A percentile compares a stretch with the other conserved stretches of the same genome.
phyloP scores from a whole-genome alignment of 2,888 invertebrate genomes.

The Phyllotreta cruciferae region DNA sequence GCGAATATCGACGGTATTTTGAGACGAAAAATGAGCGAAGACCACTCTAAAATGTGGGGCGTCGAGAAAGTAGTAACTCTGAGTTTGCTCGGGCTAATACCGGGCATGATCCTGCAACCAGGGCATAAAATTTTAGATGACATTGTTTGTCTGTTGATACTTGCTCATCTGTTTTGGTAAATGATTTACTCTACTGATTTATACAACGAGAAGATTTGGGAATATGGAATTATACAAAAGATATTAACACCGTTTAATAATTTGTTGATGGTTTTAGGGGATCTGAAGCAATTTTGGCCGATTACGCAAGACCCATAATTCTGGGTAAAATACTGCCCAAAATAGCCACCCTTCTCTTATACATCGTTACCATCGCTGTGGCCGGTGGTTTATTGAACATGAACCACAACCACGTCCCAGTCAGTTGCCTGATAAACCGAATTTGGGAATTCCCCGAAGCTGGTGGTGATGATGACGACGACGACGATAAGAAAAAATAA shows the following conservation, averaged over 20 bases:
- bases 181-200: no score
- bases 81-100: conserved; percentile 15
- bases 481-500: no score
- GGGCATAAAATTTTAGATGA: neutral
- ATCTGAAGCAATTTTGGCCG: conserved; percentile 80
- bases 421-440: conserved; percentile 73
- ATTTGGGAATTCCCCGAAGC: conserved; percentile 66
- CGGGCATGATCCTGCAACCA: conserved; percentile 2
- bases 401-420: conserved; percentile 81
- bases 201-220: no score
- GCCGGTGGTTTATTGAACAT: conserved; percentile 83
- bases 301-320: conserved; percentile 80
- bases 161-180: conserved; percentile 23
- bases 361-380: conserved; percentile 72
- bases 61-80: conserved; percentile 15
- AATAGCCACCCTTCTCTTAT: conserved; percentile 70
- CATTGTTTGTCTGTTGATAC: neutral
- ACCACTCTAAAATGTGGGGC: conserved; percentile 17
- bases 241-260: no score
- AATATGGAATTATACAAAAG: no score
- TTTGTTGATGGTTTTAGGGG: conserved; percentile 82
- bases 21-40: conserved; percentile 7
- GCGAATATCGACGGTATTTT: neutral
- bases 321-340: conserved; percentile 79
- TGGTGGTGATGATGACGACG: no score